Evolutionary conservation across 2,888 invertebrate genomes (phyloP).

Genomic region (Agrochola macilenta): DNA sequence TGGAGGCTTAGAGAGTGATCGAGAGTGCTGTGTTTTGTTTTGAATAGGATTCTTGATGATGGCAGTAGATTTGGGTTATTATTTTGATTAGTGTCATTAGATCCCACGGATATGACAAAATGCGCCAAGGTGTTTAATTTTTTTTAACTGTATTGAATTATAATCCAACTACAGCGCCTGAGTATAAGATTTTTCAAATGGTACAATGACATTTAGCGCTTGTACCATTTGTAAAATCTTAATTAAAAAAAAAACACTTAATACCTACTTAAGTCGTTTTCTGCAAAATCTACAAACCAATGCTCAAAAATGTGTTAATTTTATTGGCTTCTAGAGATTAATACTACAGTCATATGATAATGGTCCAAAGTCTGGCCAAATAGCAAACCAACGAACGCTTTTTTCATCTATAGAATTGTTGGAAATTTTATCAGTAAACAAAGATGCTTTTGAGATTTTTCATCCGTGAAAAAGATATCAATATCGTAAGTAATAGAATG

Average conservation of each 20-base stretch:
- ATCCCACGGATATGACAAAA: background rate
- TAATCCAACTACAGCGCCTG: background rate
- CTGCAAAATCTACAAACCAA: background rate
- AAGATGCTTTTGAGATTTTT: background rate
- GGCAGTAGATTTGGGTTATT: background rate
- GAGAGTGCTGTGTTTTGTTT: slow-evolving; percentile 56
- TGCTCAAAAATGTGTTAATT: background rate
- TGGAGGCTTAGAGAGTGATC: slow-evolving; percentile 72
- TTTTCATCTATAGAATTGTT: background rate
- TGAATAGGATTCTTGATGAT: slow-evolving; percentile 41
- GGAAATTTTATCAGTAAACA: background rate
- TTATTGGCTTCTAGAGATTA: background rate
- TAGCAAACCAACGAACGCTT: background rate
- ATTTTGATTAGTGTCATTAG: background rate
- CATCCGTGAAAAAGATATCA: background rate
- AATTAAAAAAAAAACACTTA: too few species aligned
- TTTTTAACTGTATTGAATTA: background rate
- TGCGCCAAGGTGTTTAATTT: too few species aligned
- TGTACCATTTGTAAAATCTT: too few species aligned
- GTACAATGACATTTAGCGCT: too few species aligned
- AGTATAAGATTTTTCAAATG: background rate
- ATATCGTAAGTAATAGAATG: background rate
- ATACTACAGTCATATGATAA: background rate
- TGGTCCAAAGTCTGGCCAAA: background rate
- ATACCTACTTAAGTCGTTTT: background rate